These are phyloP conservation scores for Delichon dasypus DNA, from an alignment of 2,797 vertebrate species.

Conservation along the genomic window DNA sequence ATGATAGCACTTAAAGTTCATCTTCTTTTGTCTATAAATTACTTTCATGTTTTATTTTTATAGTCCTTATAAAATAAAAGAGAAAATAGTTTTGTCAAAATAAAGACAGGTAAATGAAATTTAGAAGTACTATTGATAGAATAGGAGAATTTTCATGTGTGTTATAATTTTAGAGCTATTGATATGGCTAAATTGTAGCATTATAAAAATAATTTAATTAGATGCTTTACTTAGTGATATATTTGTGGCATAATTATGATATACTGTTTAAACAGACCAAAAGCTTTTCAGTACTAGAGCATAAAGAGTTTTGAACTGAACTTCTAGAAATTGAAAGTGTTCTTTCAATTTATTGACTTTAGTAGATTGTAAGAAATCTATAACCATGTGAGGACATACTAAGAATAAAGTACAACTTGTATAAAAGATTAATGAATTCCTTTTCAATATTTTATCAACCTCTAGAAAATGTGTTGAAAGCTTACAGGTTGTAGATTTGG, in stretches of 20 bases:
- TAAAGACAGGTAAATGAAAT: background rate
- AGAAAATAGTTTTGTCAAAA: background rate
- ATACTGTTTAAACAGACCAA: background rate
- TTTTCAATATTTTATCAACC: background rate
- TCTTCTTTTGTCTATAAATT: background rate
- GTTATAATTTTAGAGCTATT: background rate
- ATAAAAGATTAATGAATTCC: constrained; percentile 9
- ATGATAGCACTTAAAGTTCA: background rate
- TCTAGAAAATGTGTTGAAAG: background rate
- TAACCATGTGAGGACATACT: background rate
- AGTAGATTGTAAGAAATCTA: background rate
- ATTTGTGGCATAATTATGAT: background rate
- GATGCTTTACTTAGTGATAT: background rate
- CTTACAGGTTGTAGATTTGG: background rate
- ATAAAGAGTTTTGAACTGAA: background rate
- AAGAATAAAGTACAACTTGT: background rate
- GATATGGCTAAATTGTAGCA: background rate
- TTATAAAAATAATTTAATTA: background rate
- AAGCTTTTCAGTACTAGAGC: background rate
- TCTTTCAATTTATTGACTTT: constrained; percentile 25
- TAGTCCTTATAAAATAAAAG: background rate
- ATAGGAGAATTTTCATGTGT: background rate
- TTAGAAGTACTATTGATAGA: background rate
- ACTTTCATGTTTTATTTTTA: background rate
- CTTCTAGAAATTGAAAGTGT: background rate